Percentiles rank a stretch among this genome's conserved stretches.
These are phyloP conservation scores for Pocota personata DNA, from an alignment of 2,888 invertebrate genomes.

Conservation along the genomic window DNA sequence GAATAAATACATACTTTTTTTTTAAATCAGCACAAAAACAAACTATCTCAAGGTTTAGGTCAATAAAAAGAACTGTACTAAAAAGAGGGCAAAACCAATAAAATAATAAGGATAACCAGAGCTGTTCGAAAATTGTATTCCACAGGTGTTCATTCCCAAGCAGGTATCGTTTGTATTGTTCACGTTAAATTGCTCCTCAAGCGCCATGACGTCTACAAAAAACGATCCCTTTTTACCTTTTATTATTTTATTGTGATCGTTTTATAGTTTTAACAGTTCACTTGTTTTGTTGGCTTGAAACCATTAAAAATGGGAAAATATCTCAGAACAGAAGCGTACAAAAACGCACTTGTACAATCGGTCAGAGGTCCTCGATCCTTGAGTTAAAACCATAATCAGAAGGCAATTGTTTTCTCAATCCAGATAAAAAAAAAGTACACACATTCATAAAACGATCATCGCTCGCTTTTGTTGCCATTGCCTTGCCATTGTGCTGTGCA, in stretches of 20 bases:
- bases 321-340: constrained; percentile 65
- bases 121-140: constrained; percentile 11
- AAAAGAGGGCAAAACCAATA: constrained; percentile 40
- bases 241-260: constrained; percentile 43
- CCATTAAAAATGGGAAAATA: constrained; percentile 35
- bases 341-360: constrained; percentile 45
- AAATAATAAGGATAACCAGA: constrained; percentile 60
- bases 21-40: not conserved
- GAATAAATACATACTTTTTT: too few species aligned
- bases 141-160: constrained; percentile 61
- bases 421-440: constrained; percentile 41
- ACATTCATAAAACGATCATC: constrained; percentile 48
- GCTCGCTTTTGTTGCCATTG: constrained; percentile 57
- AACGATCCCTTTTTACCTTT: constrained; percentile 8
- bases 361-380: constrained; percentile 25
- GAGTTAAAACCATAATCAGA: constrained; percentile 44
- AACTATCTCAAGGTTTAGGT: not conserved
- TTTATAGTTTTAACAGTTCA: constrained; percentile 68
- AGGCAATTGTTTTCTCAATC: constrained; percentile 52
- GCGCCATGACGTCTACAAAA: constrained; percentile 72
- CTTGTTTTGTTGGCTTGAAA: constrained; percentile 41
- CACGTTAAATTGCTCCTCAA: constrained; percentile 43
- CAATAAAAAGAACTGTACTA: not conserved
- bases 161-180: constrained; percentile 39
- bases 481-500: constrained; percentile 55